phyloP scores from a whole-genome alignment of 2,888 invertebrate genomes.

The Rhingia campestris region DNA sequence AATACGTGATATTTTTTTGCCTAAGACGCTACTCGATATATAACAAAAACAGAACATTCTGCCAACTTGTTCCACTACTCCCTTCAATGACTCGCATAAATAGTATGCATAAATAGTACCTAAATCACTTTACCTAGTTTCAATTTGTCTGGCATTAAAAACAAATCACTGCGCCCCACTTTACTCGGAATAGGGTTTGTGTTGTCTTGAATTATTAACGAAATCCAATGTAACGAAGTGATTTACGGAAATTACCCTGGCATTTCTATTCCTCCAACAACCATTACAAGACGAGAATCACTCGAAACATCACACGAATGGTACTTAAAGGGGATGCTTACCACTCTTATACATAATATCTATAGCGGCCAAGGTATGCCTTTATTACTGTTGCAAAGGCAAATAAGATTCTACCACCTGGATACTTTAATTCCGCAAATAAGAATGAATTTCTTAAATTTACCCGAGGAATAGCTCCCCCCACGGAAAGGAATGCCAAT shows the following conservation, averaged over 20 bases:
- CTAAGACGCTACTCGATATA: no score
- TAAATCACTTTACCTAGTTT: no score
- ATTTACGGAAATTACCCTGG: conserved; percentile 17
- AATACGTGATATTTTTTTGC: no score
- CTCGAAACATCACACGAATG: neutral
- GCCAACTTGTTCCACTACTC: no score
- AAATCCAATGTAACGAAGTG: conserved; percentile 3
- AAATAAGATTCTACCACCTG: neutral
- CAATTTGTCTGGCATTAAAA: no score
- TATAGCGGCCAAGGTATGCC: no score
- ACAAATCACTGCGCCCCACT: conserved; percentile 13
- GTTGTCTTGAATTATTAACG: conserved; percentile 33
- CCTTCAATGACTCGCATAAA: no score
- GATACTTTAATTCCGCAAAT: neutral
- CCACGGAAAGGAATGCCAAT: neutral
- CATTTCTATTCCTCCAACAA: neutral
- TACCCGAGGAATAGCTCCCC: no score
- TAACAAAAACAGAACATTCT: no score
- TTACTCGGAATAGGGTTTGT: conserved; percentile 8
- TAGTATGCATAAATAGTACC: no score
- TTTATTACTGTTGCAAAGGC: no score
- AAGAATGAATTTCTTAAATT: neutral
- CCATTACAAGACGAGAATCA: neutral
- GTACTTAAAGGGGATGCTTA: neutral
- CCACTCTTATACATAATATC: no score